phyloP scores from a whole-genome alignment of 2,113 vertebrate species.

The Chaetorhynchus papuensis region DNA sequence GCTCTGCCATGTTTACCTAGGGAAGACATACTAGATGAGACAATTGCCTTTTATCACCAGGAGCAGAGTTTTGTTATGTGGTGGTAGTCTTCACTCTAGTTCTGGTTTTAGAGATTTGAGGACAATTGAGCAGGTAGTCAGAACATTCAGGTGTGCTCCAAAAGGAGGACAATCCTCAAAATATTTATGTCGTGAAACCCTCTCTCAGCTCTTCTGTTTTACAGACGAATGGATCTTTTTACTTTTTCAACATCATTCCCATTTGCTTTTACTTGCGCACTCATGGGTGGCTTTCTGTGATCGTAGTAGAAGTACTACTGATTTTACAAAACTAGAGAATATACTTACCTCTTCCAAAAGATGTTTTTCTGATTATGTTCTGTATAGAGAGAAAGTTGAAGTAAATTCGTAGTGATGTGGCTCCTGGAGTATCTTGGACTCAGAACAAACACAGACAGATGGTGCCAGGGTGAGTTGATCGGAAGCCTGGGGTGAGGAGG shows the following conservation, averaged over 20 bases:
- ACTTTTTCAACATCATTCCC: neutral
- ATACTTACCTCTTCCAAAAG: neutral
- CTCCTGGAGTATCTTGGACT: conserved; percentile 46
- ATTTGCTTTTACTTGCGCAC: neutral
- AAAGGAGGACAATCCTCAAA: neutral
- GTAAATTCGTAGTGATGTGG: conserved; percentile 28
- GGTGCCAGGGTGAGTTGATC: conserved; percentile 33
- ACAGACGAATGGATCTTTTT: neutral
- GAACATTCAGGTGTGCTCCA: neutral
- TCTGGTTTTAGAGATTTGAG: neutral
- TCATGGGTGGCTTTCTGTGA: neutral
- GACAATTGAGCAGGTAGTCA: neutral
- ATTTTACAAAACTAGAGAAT: neutral
- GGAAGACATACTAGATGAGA: neutral
- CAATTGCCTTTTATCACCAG: neutral
- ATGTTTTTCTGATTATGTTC: neutral
- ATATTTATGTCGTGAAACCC: neutral
- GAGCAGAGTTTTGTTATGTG: neutral
- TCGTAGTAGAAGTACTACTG: neutral
- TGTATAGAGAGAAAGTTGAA: neutral
- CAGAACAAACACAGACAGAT: conserved; percentile 53
- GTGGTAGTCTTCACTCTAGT: neutral
- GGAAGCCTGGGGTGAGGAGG: conserved; percentile 46
- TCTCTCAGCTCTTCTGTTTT: neutral
- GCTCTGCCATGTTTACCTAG: neutral